These are phyloP conservation scores for Amphiprion percula DNA, from an alignment of 2,113 vertebrate species.

Conservation along the genomic window DNA sequence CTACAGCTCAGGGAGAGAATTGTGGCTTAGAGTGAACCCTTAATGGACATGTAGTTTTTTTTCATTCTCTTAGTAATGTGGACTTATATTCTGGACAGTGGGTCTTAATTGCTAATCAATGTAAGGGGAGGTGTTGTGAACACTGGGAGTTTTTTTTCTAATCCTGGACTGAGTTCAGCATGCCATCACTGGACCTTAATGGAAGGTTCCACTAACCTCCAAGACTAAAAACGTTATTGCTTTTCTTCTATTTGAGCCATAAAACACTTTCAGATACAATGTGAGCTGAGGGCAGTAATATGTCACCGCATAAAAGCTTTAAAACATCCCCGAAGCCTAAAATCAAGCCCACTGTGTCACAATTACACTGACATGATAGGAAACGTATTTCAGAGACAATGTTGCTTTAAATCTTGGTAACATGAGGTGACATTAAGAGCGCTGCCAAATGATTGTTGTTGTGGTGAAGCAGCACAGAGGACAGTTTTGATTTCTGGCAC, in stretches of 20 bases:
- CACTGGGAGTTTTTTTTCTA: slow-evolving; percentile 24
- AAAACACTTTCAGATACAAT: slow-evolving; percentile 28
- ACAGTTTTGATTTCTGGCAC: background rate
- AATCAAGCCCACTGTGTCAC: slow-evolving; percentile 42
- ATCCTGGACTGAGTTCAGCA: slow-evolving; percentile 38
- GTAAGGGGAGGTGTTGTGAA: slow-evolving; percentile 49
- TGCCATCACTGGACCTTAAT: slow-evolving; percentile 34
- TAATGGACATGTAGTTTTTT: slow-evolving; percentile 68
- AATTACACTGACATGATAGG: slow-evolving; percentile 37
- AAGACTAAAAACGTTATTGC: slow-evolving; percentile 43
- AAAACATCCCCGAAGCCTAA: slow-evolving; percentile 31
- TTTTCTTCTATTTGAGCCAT: slow-evolving; percentile 43
- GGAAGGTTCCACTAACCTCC: slow-evolving; percentile 31
- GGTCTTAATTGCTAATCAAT: slow-evolving; percentile 75
- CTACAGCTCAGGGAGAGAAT: slow-evolving; percentile 47
- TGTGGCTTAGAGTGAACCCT: slow-evolving; percentile 69
- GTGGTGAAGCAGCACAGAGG: background rate
- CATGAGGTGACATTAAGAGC: slow-evolving; percentile 22
- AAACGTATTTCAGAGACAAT: slow-evolving; percentile 48
- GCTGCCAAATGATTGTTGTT: slow-evolving; percentile 35
- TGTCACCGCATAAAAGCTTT: slow-evolving; percentile 39
- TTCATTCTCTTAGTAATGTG: slow-evolving; percentile 64
- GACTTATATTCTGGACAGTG: slow-evolving; percentile 65
- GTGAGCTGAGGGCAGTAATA: slow-evolving; percentile 23
- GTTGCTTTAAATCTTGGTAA: slow-evolving; percentile 44